phyloP scores from a whole-genome alignment of 2,113 vertebrate genomes.

The Ammodytes marinus region DNA sequence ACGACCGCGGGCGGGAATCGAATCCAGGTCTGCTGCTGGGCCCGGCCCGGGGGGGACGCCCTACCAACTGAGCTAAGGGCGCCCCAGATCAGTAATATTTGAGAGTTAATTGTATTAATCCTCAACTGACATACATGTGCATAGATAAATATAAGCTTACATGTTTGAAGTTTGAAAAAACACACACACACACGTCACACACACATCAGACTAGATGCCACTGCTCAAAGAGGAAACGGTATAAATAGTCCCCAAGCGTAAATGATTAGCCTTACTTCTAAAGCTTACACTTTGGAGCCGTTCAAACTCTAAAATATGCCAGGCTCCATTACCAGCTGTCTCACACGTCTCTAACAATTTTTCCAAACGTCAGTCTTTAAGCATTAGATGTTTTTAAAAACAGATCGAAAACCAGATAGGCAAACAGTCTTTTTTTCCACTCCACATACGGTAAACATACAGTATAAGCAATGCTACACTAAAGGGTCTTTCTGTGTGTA shows the following conservation, averaged over 20 bases:
- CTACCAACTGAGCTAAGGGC: too few species aligned
- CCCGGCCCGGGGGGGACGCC: too few species aligned
- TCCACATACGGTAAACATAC: too few species aligned
- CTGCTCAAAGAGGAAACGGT: constrained; percentile 21
- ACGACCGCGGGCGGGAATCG: too few species aligned
- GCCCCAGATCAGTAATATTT: too few species aligned
- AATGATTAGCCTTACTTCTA: constrained; percentile 36
- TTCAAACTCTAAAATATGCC: constrained; percentile 54
- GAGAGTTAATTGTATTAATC: background rate
- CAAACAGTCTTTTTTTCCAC: constrained; percentile 19
- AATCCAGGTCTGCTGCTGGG: too few species aligned
- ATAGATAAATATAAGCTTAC: background rate
- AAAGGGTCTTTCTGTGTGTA: background rate
- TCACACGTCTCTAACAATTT: constrained; percentile 35
- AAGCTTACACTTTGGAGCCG: constrained; percentile 24
- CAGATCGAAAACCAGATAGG: constrained; percentile 18
- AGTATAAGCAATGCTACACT: background rate
- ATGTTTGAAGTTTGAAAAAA: constrained; percentile 5
- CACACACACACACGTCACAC: background rate
- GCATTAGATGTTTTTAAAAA: constrained; percentile 22
- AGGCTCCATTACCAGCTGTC: constrained; percentile 56
- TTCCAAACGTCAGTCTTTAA: constrained; percentile 49
- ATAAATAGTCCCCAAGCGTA: constrained; percentile 28
- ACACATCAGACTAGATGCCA: constrained; percentile 21
- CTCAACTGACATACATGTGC: background rate